Conservation (phyloP, 92 coral and sea anemone genomes). For the Epizoanthus rinbou region DNA sequence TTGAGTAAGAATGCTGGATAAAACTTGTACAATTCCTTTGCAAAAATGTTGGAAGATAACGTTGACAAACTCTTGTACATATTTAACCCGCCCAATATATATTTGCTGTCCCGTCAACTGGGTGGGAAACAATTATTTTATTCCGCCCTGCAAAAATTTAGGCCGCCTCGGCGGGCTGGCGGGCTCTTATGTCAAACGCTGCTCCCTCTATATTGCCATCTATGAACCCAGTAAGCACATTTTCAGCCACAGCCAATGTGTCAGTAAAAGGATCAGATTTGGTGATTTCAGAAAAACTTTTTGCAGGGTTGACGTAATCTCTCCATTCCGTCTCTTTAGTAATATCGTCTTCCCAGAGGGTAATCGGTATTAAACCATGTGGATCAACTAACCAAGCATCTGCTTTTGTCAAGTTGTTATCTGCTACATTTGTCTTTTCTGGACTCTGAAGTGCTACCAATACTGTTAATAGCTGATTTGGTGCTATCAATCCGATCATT, state of each 20-base stretch:
- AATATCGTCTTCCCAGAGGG: no score
- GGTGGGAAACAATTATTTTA: neutral
- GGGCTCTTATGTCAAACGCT: neutral
- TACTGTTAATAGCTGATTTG: conserved; percentile 9
- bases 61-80: no score
- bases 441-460: neutral
- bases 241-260: neutral
- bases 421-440: neutral
- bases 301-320: conserved; percentile 11
- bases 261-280: conserved; percentile 3
- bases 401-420: neutral
- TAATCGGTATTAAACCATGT: no score
- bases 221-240: conserved; percentile 12
- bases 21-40: no score
- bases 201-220: neutral
- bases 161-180: no score
- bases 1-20: no score
- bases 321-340: neutral
- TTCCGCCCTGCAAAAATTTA: neutral
- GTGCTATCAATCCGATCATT: conserved; percentile 7
- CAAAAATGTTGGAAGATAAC: no score
- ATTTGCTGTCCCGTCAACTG: no score
- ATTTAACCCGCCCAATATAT: no score
- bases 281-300: conserved; percentile 5
- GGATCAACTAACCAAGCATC: neutral